Evolutionary conservation across 2,113 vertebrate species (phyloP).

Genomic region (Shinisaurus crocodilurus): DNA sequence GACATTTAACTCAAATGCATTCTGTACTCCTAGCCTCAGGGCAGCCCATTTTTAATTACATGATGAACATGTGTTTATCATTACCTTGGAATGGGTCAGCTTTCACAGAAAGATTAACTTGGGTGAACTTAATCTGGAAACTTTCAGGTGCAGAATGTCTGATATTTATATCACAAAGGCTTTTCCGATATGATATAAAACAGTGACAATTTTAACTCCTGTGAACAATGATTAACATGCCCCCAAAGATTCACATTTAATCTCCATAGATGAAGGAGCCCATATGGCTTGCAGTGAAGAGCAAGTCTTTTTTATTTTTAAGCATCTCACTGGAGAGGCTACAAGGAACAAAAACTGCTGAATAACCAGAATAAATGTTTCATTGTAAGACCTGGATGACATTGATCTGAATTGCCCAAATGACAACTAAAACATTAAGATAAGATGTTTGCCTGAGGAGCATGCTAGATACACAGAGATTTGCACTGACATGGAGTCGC

Average conservation of each 20-base stretch:
- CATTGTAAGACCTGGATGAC: background rate
- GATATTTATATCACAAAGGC: conserved; percentile 40
- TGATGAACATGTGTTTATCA: conserved; percentile 37
- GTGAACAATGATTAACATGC: conserved; percentile 42
- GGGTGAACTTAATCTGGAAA: conserved; percentile 46
- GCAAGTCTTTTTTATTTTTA: background rate
- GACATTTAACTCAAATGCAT: conserved; percentile 24
- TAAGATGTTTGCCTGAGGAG: background rate
- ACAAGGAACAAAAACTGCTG: background rate
- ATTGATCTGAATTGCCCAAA: background rate
- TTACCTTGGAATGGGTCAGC: conserved; percentile 41
- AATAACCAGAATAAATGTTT: conserved; percentile 9
- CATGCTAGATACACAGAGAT: background rate
- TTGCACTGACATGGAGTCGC: background rate
- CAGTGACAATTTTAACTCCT: conserved; percentile 48
- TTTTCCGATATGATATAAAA: conserved; percentile 42
- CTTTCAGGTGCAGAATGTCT: conserved; percentile 43
- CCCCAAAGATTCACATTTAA: conserved; percentile 44
- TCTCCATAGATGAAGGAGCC: conserved; percentile 29
- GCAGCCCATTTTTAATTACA: conserved; percentile 34
- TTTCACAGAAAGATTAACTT: conserved; percentile 44
- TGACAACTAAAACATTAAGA: background rate
- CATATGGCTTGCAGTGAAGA: conserved; percentile 37
- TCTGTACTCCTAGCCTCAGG: conserved; percentile 13
- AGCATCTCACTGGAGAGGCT: background rate